Base-by-base conservation (phyloP, 2,113 vertebrate genomes). In the Martes martes region DNA sequence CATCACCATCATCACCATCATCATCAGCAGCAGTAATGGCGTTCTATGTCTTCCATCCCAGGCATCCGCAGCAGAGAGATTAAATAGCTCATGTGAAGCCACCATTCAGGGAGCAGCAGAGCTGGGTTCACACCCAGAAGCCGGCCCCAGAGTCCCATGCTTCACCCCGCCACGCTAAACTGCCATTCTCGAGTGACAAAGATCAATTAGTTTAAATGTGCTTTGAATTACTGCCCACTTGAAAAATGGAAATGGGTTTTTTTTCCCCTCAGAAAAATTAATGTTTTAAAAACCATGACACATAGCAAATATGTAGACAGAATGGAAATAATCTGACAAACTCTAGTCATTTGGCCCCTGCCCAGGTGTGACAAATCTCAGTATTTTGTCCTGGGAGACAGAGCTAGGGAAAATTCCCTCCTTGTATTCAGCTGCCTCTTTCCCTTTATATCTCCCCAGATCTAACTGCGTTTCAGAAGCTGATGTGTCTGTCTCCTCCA, bases 191-290 rank as follows among this genome's bases (percentile, higher is more conserved):
- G 42, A 45, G 39, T 21, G 45, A 65, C 7, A 61, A 63, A 52
- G 7, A 87, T 69, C 89, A 86, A 79, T 90, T 74, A 45, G 21
- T n/a, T 95, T 84, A 87, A 88, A 94, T 88, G 84, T 16, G 79
- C 94, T 92, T 76, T 93, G 28, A 97, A 90, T 79, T 92, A 67
- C 11, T 83, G 82, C 23, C 86, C 55, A 90, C 7, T 96, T 95
- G 86, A 63, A 74, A 74, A 50, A 97, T 57, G 61, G 69, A 96
- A 55, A 89, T 63, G 47, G n/a, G 16, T 91, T 76, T 18, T 14
- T 14, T 50, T 15, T 55, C 8, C 6, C 39, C 8, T 39, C 45
- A 39, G 57, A 87, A 92, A 42, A 87, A 94, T 45, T 73, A 31
- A 19, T 80, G 63, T 91, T 82, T 73, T 63, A 92, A 61, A 90